Base-by-base conservation (phyloP, 2,797 vertebrate species). In the Hippopotamyrus pictus region DNA sequence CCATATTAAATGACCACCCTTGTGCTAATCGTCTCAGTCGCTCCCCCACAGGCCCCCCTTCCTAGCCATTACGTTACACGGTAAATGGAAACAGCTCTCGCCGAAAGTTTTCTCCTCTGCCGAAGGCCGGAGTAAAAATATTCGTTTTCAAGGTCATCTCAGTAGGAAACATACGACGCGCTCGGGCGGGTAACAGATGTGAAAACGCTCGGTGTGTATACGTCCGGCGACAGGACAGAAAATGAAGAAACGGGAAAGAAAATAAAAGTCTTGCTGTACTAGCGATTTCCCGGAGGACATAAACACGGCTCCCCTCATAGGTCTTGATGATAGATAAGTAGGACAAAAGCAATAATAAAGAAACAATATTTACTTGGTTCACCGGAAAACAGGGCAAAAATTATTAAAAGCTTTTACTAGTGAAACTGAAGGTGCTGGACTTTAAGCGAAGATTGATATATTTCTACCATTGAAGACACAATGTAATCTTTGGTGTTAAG, bases 401-500 rank as follows among this genome's bases (percentile, higher is more conserved):
- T 8, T 44, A 79, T n/a, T 17, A 37, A 76, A 37, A 6, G 69
- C 33, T 41, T 37, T 76, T 76, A 2, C 69, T 14, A 41, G 73
- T 79, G 37, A 79, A 33, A 44, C 17, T 14, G 37, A 79, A 44
- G 25, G 22, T 41, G 14, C 37, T 95, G 93, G 94, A 94, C 94
- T 93, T 93, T 54, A 89, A 90, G 46, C 4, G 92, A 62, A 37
- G 90, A 90, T 89, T 76, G 90, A 89, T 87, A 54, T 79, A 51
- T 91, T 92, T 92, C 73, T 89, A 91, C 62, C 89, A 93, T 92
- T 93, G 88, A 85, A 89, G 62, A 89, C 89, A 91, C 94, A 94
- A 93, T 91, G 89, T 88, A 82, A 19, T 76, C 88, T 89, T 69
- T 89, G 41, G 86, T 90, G 90, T 90, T 91, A 46, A 92, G 91